A percentile compares a stretch with the other conserved stretches of the same genome.
Conservation (phyloP, 2,113 vertebrate species). For the Andinoacara biseriatus region DNA sequence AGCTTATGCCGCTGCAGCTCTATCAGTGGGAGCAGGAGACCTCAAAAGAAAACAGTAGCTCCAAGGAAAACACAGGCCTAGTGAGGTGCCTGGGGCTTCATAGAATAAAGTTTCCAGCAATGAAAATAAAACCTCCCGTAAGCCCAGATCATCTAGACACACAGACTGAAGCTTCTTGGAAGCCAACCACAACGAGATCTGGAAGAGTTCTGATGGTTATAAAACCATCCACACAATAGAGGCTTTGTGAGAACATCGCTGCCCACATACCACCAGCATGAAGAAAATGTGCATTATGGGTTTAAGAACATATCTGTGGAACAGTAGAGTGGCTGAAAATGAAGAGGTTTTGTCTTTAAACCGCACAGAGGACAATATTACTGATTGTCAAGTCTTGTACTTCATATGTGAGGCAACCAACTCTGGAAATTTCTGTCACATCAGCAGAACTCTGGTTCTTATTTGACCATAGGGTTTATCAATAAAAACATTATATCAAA, state of each 20-base stretch:
- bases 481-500: not conserved
- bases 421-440: not conserved
- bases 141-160: constrained; percentile 52
- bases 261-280: constrained; percentile 9
- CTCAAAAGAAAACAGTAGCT: constrained; percentile 75
- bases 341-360: constrained; percentile 12
- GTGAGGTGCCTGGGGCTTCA: constrained; percentile 44
- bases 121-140: constrained; percentile 71
- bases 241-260: constrained; percentile 52
- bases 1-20: constrained; percentile 27
- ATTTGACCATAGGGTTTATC: not conserved
- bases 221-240: constrained; percentile 61
- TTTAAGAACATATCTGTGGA: constrained; percentile 19
- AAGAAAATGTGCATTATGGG: constrained; percentile 17
- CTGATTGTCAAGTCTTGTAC: not conserved
- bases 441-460: not conserved
- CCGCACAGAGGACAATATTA: not conserved
- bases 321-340: not conserved
- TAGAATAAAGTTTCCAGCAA: constrained; percentile 55
- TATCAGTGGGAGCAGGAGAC: constrained; percentile 51
- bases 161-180: constrained; percentile 31
- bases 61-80: constrained; percentile 72
- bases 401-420: not conserved
- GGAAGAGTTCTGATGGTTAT: constrained; percentile 47
- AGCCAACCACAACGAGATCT: constrained; percentile 42